These are phyloP conservation scores for Vidua chalybeata DNA, from an alignment of 2,113 vertebrate species.

Conservation along the genomic window DNA sequence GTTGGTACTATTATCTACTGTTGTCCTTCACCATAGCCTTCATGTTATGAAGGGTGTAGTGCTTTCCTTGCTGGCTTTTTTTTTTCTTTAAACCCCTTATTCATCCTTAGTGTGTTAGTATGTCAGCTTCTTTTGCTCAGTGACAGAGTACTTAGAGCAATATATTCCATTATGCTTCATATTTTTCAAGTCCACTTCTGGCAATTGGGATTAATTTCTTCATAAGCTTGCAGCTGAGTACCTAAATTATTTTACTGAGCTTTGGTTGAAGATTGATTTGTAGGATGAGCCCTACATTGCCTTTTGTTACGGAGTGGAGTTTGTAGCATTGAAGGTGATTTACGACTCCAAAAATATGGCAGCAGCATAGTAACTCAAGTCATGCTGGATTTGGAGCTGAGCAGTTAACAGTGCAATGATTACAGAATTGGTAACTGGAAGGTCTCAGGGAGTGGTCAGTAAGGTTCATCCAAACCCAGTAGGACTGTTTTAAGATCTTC, in stretches of 20 bases:
- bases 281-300: not conserved
- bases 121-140: not conserved
- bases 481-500: not conserved
- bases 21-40: not conserved
- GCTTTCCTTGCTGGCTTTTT: not conserved
- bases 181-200: not conserved
- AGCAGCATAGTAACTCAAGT: not conserved
- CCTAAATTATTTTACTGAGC: not conserved
- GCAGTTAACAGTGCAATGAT: not conserved
- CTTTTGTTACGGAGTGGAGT: not conserved
- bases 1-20: not conserved
- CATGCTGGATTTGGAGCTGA: not conserved
- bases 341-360: not conserved
- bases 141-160: not conserved
- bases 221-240: not conserved
- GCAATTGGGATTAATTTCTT: not conserved
- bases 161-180: not conserved
- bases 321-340: not conserved
- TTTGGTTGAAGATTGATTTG: not conserved
- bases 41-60: not conserved
- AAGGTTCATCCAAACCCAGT: not conserved
- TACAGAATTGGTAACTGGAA: not conserved
- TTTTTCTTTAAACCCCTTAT: not conserved
- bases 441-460: not conserved
- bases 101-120: not conserved